phyloP scores from a whole-genome alignment of 2,888 invertebrate species.

The Ischnus inquisitorius region DNA sequence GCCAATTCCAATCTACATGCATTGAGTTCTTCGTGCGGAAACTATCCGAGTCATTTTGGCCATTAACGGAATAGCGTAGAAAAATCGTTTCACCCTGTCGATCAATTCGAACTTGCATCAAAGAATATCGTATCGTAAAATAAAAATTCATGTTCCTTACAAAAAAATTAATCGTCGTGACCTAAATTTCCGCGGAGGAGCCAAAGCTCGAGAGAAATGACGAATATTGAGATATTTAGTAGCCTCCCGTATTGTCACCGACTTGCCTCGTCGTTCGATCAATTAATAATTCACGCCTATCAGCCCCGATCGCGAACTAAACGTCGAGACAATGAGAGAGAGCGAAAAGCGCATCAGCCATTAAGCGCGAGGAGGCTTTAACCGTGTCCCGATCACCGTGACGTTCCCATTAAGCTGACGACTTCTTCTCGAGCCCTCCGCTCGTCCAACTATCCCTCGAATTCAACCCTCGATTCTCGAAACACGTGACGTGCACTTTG shows the following conservation, averaged over 20 bases:
- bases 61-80: neutral
- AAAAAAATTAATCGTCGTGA: neutral
- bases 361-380: constrained; percentile 60
- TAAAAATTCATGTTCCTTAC: neutral
- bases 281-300: neutral
- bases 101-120: neutral
- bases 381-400: constrained; percentile 63
- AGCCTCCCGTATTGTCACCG: neutral
- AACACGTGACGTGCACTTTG: constrained; percentile 82
- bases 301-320: neutral
- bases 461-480: constrained; percentile 61
- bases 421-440: constrained; percentile 47
- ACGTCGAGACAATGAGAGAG: constrained; percentile 46
- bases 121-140: too few species aligned
- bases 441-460: constrained; percentile 43
- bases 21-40: constrained; percentile 21
- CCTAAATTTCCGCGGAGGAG: neutral
- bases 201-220: neutral
- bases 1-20: constrained; percentile 8
- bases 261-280: neutral
- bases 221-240: neutral
- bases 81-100: neutral
- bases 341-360: constrained; percentile 67
- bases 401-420: constrained; percentile 70
- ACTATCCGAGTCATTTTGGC: constrained; percentile 23